Evolutionary conservation across 2,888 invertebrate species (phyloP).

Genomic region (Euzophera pinguis): DNA sequence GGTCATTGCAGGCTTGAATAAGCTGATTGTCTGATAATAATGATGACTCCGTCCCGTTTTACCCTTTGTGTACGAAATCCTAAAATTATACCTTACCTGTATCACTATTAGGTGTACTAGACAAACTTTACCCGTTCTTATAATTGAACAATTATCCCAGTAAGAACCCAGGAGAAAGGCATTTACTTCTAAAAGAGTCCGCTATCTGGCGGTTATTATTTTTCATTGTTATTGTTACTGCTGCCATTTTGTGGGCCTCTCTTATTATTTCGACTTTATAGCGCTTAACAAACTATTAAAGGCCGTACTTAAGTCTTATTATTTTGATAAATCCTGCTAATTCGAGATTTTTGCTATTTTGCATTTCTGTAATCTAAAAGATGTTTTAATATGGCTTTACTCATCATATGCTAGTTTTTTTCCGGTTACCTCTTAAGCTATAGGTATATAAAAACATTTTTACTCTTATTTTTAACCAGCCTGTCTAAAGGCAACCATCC

Average conservation of each 20-base stretch:
- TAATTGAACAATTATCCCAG: neutral
- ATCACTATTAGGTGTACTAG: neutral
- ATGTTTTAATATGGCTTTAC: too few relatives aligned
- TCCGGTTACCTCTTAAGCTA: too few relatives aligned
- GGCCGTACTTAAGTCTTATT: slow-evolving; percentile 57
- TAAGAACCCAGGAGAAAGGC: neutral
- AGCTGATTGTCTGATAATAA: too few relatives aligned
- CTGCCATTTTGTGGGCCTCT: slow-evolving; percentile 28
- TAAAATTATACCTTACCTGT: too few relatives aligned
- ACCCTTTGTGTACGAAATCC: too few relatives aligned
- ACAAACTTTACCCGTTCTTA: neutral
- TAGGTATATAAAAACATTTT: too few relatives aligned
- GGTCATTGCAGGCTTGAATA: too few relatives aligned
- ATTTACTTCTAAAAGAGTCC: slow-evolving; percentile 3
- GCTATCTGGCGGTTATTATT: slow-evolving; percentile 56
- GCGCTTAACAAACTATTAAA: slow-evolving; percentile 76
- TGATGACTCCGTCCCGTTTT: too few relatives aligned
- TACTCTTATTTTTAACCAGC: too few relatives aligned
- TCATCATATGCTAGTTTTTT: too few relatives aligned
- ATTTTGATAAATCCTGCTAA: slow-evolving; percentile 56
- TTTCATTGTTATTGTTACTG: slow-evolving; percentile 74
- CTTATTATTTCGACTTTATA: slow-evolving; percentile 61
- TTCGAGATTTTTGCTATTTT: slow-evolving; percentile 24
- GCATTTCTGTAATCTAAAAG: neutral
- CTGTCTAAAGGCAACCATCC: too few relatives aligned